phyloP scores from a whole-genome alignment of 2,888 invertebrate genomes.

The Eristalinus aeneus region DNA sequence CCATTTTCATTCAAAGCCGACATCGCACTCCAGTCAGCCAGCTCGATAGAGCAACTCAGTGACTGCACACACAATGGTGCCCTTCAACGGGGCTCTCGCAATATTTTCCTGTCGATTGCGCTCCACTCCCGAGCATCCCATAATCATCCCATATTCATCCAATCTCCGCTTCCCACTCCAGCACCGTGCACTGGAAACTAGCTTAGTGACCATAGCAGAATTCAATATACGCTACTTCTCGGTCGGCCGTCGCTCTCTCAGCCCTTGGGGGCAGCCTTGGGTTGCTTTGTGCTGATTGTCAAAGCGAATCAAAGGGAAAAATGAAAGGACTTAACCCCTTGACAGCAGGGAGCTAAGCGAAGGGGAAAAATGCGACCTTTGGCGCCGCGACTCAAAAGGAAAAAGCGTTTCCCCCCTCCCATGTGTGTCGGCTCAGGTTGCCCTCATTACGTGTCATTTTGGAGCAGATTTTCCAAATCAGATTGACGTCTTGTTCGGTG shows the following conservation, averaged over 20 bases:
- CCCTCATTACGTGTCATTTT: slow-evolving; percentile 33
- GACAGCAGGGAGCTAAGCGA: background rate
- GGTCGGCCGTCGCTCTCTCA: background rate
- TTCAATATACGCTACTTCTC: background rate
- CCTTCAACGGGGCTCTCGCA: background rate
- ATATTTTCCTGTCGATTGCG: background rate
- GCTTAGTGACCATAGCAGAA: background rate
- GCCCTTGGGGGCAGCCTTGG: background rate
- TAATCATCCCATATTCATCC: background rate
- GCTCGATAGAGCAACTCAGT: background rate
- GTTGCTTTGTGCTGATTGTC: background rate
- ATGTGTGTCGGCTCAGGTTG: slow-evolving; percentile 1
- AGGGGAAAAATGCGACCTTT: background rate
- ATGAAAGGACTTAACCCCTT: background rate
- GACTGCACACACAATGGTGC: background rate
- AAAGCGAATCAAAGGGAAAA: background rate
- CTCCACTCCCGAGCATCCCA: background rate
- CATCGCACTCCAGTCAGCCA: background rate
- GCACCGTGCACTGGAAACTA: background rate
- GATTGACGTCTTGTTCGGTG: slow-evolving; percentile 39
- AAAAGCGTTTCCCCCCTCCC: background rate
- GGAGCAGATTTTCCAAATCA: slow-evolving; percentile 31
- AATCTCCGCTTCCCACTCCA: background rate
- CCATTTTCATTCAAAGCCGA: background rate
- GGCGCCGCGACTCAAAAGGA: background rate